Evolutionary conservation across 1,140 invertebrate species (phyloP), one percentile per base, ranked within the genome.

Genomic region (Drosophila grimshawi): DNA sequence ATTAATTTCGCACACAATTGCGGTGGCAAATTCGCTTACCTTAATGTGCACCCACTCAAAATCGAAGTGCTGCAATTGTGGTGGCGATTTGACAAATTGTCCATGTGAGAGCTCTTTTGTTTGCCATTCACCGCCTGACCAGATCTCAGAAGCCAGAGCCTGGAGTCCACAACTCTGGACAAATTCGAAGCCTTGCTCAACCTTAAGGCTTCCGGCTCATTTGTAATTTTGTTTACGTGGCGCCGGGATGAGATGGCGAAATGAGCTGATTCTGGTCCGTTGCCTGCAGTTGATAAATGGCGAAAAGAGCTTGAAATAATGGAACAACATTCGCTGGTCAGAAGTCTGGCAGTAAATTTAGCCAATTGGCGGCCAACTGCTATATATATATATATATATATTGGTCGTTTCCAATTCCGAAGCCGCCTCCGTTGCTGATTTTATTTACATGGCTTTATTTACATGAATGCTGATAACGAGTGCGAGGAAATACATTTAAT

Each of bases 81-180:
- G 85, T 81, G 85, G 81, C 85, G 80, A 89, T 89, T 89, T 89
- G 85, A 89, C 85, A 89, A 89, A 89, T 89, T 89, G 78, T 81
- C 59, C 55, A 80, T 78, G 69, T 71, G 65, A 69, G 72, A 69
- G 80, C 72, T 74, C 85, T 73, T 89, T 88, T 88, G 80, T 88
- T 88, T 78, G 19, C 19, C 57, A 67, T 48, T 48, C 33, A 27
- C 7, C 55, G 55, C 2, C 7, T 35, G 35, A 60, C 35, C 35
- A 33, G 37, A 39, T 6, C 19, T 37, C 11, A 19, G 3, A 3
- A n/a, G 7, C 0, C 10, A 8, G 19, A 30, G 0, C 27, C 37
- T 19, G 19, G 30, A 53, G 5, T 32, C 4, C n/a, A n/a, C 27
- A 10, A 2, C 39, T 41, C 39, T 3, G 10, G 39, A 10, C 39